A percentile compares a stretch with the other conserved stretches of the same genome.
Evolutionary conservation across 2,888 invertebrate species (phyloP).

Genomic region (Linhomoeus sp.): DNA sequence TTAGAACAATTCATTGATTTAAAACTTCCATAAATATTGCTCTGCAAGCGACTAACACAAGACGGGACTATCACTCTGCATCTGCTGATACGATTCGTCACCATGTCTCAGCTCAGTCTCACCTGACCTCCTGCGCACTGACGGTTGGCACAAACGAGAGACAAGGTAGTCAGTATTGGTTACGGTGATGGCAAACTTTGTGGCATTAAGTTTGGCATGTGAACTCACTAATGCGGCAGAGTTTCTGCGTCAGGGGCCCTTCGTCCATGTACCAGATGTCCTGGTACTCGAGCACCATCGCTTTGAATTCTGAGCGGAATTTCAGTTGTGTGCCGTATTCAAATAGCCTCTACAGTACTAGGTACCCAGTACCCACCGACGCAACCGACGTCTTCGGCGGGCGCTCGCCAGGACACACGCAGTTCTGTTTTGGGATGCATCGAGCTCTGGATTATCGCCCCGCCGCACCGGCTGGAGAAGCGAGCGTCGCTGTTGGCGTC

Average conservation of each 20-base stretch:
- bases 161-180: too few species aligned
- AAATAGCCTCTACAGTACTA: too few species aligned
- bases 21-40: too few species aligned
- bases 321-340: too few species aligned
- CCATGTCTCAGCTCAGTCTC: too few species aligned
- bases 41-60: too few species aligned
- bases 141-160: too few species aligned
- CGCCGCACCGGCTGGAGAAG: conserved; percentile 3
- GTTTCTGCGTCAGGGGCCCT: conserved; percentile 18
- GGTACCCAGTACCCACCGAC: conserved; percentile 7
- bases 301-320: conserved; percentile 12
- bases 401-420: conserved; percentile 22
- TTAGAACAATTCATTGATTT: not conserved
- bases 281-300: conserved; percentile 24
- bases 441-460: conserved; percentile 21
- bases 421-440: conserved; percentile 23
- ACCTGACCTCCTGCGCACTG: too few species aligned
- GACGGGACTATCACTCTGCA: too few species aligned
- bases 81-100: too few species aligned
- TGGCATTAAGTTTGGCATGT: too few species aligned
- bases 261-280: conserved; percentile 23
- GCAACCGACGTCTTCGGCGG: conserved; percentile 12
- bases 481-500: not conserved
- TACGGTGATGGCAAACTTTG: too few species aligned
- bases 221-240: conserved; percentile 11